Evolutionary conservation across 1,140 invertebrate genomes (phyloP).

Genomic region (Copidosoma floridanum): DNA sequence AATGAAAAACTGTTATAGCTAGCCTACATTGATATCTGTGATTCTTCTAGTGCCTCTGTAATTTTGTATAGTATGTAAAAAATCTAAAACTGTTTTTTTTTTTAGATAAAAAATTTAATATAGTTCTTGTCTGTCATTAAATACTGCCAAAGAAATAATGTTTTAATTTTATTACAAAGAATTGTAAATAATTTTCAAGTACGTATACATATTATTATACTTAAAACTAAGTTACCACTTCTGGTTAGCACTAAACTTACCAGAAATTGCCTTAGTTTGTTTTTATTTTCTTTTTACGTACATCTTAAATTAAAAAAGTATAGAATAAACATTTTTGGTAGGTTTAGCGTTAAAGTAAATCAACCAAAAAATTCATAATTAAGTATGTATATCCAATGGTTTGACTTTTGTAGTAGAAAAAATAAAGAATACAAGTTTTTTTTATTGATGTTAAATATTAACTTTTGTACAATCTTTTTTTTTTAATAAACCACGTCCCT

Average conservation of each 20-base stretch:
- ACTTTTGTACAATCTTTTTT: slow-evolving; percentile 33
- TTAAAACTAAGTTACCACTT: slow-evolving; percentile 37
- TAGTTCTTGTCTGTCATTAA: slow-evolving; percentile 31
- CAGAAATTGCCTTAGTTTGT: slow-evolving; percentile 15
- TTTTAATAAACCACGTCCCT: no score
- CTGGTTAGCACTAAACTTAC: not conserved
- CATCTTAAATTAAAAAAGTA: no score
- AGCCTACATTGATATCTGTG: slow-evolving; percentile 40
- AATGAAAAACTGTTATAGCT: no score
- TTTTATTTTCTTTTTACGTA: no score
- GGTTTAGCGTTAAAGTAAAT: no score
- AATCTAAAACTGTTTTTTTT: slow-evolving; percentile 21
- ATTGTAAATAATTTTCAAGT: slow-evolving; percentile 37
- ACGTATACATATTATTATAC: no score
- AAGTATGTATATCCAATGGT: not conserved
- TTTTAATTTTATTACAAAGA: slow-evolving; percentile 15
- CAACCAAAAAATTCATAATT: not conserved
- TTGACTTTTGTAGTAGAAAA: not conserved
- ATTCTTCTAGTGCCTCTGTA: slow-evolving; percentile 46
- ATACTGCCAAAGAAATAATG: slow-evolving; percentile 41
- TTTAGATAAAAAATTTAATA: slow-evolving; percentile 21
- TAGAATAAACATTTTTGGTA: no score
- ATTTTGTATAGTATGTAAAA: not conserved
- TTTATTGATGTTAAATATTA: slow-evolving; percentile 36
- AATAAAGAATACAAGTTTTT: slow-evolving; percentile 27